Base-by-base conservation (phyloP, 1,140 invertebrate species). In the Andrena cerasifolii region DNA sequence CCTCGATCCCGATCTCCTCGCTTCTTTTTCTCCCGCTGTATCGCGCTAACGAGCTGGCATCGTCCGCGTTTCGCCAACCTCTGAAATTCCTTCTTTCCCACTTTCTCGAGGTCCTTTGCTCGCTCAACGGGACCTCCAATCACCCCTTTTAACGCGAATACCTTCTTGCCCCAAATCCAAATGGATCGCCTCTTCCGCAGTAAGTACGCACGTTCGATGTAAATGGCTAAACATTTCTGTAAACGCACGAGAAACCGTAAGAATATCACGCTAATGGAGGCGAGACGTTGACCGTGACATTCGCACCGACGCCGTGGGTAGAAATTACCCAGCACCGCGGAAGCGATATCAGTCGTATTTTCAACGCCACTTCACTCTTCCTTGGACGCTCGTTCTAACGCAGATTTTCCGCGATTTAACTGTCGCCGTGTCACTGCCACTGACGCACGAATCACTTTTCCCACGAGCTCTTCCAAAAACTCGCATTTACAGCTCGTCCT, bases 1-100 rank as follows among this genome's bases (percentile, higher is more conserved):
- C 75, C 66, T 82, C 47, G 54, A 84, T 85, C 70, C 83, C 47
- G 54, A 84, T 85, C 70, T 76, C 84, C 74, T 82, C 73, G n/a
- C 76, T 76, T 70, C 79, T 85, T 82, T 85, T 79, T 14, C 16
- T 26, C 16, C 18, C 33, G 14, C 14, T 16, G 12, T 51, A 77
- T 61, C 74, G n/a, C 45, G n/a, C 45, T 70, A 77, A 77, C 66
- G 53, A 77, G 43, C 54, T 53, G 14, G 24, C 67, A 70, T 58
- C 18, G 53, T 10, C 67, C 33, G 24, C 61, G 61, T 33, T 66
- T 66, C 67, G 28, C 21, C 3, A 49, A 16, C 18, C 28, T 33
- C 31, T 31, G 10, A 21, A 61, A 51, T 51, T 36, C 31, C 28
- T 51, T 58, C 43, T 59, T 67, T 59, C 26, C 49, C 36, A 7